Base-by-base conservation (phyloP, 2,888 invertebrate species). In the Drosophila aldrichi region DNA sequence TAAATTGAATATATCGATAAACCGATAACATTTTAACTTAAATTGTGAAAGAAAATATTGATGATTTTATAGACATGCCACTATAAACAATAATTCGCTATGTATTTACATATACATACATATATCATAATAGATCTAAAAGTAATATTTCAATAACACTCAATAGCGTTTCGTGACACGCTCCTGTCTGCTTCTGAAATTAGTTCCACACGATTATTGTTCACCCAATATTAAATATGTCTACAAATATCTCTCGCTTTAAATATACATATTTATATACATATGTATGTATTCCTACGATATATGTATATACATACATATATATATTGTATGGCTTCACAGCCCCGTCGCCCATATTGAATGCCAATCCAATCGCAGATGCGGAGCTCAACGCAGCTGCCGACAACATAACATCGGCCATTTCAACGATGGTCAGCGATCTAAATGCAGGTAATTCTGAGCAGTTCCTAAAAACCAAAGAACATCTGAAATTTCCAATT, bases 331-430 rank as follows among this genome's bases (percentile, higher is more conserved):
- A 59, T 73, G 86, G 86, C 75, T 77, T 65, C 87, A 63, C 87
- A 87, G 89, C 87, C 77, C 85, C 88, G 54, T 88, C 85, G 79
- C 73, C 64, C 38, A 66, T 77, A 71, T 75, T 74, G 74, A 76
- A 55, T 70, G 65, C 97, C 91, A 98, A 98, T 80, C 73, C 82
- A 55, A 77, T 65, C 61, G 97, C 97, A 91, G 98, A 98, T 93
- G 97, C 97, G 91, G 98, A 99, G 93, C 95, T 99, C 62, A 94
- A 99, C 81, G 97, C 97, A 90, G 98, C 99, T 52, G 99, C 99
- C 49, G 99, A 99, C 93, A 98, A 98, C 34, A 98, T 99, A 82
- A 98, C 99, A 72, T 97, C 97, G 93, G 99, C 99, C 73, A 99
- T 99, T 98, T 98, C 98, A 40, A 97, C 98, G 32, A 95, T 99